Base-by-base conservation (phyloP, 1,140 invertebrate genomes). In the Ips nitidus region DNA sequence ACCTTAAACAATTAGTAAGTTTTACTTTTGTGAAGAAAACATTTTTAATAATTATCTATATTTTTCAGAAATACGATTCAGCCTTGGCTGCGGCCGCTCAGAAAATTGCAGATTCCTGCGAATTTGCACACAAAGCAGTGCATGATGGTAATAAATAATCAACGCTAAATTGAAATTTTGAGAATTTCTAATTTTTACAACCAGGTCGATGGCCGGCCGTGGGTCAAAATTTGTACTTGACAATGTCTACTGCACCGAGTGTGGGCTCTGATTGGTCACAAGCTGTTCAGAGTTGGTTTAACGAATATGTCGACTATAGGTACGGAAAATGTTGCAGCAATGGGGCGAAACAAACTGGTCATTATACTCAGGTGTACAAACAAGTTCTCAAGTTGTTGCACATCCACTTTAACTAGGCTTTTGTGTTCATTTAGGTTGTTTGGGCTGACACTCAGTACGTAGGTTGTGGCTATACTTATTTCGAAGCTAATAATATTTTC, bases 1-100 rank as follows among this genome's bases (percentile, higher is more conserved):
- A 75, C 62, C 52, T 76, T 37, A 75, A 72, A 62, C 61, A 41
- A 63, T 53, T 76, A 58, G 75, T 76, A 58, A 71, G 69, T 67
- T 41, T 38, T 55, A 8, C 6, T 2, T 38, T 37, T 36, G 2
- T 55, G 4, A 55, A 6, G 37, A 2, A 47, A 47, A 47, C n/a
- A 47, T 47, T 47, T 47, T 47, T 47, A 47, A 4, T n/a, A 2
- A 45, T 36, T 22, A 22, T 36, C 38, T 7, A 47, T 36, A 50
- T 39, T 67, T 52, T 60, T 68, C 45, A 75, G 74, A 71, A 69
- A 70, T 75, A 70, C 57, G 72, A 73, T 59, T 0, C 41, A 1
- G 39, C 7, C 39, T 50, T 75, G 37, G 74, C 70, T 39, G 38
- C 8, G 22, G 63, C 57, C 37, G 74, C 74, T 5, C 74, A 75